These are phyloP conservation scores for Drepana falcataria DNA, from an alignment of 2,888 invertebrate genomes.

Conservation along the genomic window DNA sequence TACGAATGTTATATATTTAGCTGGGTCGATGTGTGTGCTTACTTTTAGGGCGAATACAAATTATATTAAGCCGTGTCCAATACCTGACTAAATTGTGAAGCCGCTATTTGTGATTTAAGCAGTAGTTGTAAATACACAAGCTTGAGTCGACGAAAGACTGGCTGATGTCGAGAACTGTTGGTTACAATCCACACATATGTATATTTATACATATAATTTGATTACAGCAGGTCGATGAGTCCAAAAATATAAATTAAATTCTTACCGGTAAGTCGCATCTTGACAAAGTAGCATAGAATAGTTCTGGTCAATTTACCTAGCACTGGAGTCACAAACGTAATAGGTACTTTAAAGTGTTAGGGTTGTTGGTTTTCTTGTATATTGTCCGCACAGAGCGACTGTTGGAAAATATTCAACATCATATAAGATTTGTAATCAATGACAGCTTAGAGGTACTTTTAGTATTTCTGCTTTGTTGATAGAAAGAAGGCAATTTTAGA, in stretches of 20 bases:
- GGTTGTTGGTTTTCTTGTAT: slow-evolving; percentile 35
- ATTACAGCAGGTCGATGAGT: background rate
- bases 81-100: slow-evolving; percentile 3
- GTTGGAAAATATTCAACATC: slow-evolving; percentile 14
- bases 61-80: slow-evolving; percentile 20
- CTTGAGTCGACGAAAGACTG: background rate
- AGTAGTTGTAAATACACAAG: slow-evolving; percentile 2
- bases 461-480: background rate
- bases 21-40: background rate
- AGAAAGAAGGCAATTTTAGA: background rate
- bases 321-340: slow-evolving; percentile 44
- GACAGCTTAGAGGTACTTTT: background rate
- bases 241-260: background rate
- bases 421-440: background rate
- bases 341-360: slow-evolving; percentile 35
- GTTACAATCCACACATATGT: no score
- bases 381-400: slow-evolving; percentile 45
- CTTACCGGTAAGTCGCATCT: background rate
- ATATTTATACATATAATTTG: no score
- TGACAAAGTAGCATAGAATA: slow-evolving; percentile 1
- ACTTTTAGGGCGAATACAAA: slow-evolving; percentile 37
- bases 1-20: background rate
- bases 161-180: no score
- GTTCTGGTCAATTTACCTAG: slow-evolving; percentile 6
- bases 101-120: slow-evolving; percentile 6